These are phyloP conservation scores for Dysidea cf. avara DNA, from an alignment of 37 sponge, comb jelly and placozoan species.

Conservation along the genomic window DNA sequence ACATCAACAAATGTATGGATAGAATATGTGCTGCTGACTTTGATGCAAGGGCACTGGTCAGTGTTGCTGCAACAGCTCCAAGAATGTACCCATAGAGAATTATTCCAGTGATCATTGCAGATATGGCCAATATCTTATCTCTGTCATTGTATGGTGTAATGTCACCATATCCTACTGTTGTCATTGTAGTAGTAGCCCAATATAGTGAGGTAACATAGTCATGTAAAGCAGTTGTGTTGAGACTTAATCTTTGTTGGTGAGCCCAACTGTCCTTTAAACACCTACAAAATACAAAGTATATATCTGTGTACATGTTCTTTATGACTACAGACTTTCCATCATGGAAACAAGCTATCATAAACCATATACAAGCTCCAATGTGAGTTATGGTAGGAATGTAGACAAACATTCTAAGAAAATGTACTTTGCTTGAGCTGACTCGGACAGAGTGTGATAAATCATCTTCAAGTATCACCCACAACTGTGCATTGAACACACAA, in stretches of 20 bases:
- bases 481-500: too few relatives aligned
- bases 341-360: conserved; percentile 64
- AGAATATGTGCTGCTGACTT: too few relatives aligned
- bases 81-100: conserved; percentile 77
- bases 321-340: conserved; percentile 13
- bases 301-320: not conserved
- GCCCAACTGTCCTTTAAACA: conserved; percentile 65
- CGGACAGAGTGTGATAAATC: too few relatives aligned
- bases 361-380: conserved; percentile 69
- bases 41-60: conserved; percentile 52
- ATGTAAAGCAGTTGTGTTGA: conserved; percentile 24
- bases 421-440: too few relatives aligned
- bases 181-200: conserved; percentile 73
- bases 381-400: conserved; percentile 65
- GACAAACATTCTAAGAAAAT: conserved; percentile 56
- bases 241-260: conserved; percentile 17
- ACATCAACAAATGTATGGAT: conserved; percentile 1
- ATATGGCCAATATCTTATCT: conserved; percentile 57
- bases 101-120: conserved; percentile 60
- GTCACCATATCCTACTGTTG: conserved; percentile 86
- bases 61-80: conserved; percentile 63
- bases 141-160: conserved; percentile 50
- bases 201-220: conserved; percentile 80
- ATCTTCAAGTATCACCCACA: too few relatives aligned
- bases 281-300: conserved; percentile 1